Percentiles rank a stretch among this genome's conserved stretches.
These are phyloP conservation scores for Stichopus chloronotus DNA, from an alignment of 35 echinoderm and acorn worm species.

Conservation along the genomic window DNA sequence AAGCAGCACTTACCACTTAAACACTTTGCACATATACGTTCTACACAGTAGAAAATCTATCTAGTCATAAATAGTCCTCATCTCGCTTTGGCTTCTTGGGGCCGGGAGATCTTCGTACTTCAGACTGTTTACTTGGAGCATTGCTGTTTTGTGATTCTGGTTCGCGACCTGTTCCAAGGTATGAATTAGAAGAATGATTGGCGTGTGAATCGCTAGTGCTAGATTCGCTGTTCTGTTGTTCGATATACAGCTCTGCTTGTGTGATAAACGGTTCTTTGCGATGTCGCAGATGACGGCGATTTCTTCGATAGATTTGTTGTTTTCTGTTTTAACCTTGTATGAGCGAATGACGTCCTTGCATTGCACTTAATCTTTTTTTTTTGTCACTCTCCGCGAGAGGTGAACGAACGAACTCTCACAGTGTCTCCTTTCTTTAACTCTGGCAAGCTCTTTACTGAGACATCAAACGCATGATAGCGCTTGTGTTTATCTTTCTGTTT, in stretches of 20 bases:
- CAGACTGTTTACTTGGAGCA: too few species aligned
- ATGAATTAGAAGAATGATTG: not conserved
- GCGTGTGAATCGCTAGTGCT: not conserved
- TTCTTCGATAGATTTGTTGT: not conserved
- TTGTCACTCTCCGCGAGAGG: not conserved
- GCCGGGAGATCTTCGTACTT: not conserved
- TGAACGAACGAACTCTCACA: not conserved
- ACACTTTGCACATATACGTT: conserved; percentile 7
- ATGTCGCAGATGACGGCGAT: not conserved
- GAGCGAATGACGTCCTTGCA: not conserved
- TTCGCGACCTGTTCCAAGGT: not conserved
- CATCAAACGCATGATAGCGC: not conserved
- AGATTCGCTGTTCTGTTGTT: not conserved
- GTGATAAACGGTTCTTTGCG: conserved; percentile 6
- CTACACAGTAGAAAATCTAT: not conserved
- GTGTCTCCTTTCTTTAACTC: conserved; percentile 6
- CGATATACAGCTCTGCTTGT: not conserved
- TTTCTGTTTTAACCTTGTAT: conserved; percentile 10
- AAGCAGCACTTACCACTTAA: not conserved
- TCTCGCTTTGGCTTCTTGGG: conserved; percentile 3
- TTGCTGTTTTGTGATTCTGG: not conserved
- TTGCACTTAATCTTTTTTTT: not conserved
- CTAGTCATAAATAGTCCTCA: too few species aligned
- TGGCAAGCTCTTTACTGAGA: not conserved
- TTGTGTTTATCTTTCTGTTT: not conserved